Percentiles rank a stretch among this genome's conserved stretches.
These are phyloP conservation scores for Rambutsinella grinnellia DNA, from an alignment of 2,888 invertebrate species.

Conservation along the genomic window DNA sequence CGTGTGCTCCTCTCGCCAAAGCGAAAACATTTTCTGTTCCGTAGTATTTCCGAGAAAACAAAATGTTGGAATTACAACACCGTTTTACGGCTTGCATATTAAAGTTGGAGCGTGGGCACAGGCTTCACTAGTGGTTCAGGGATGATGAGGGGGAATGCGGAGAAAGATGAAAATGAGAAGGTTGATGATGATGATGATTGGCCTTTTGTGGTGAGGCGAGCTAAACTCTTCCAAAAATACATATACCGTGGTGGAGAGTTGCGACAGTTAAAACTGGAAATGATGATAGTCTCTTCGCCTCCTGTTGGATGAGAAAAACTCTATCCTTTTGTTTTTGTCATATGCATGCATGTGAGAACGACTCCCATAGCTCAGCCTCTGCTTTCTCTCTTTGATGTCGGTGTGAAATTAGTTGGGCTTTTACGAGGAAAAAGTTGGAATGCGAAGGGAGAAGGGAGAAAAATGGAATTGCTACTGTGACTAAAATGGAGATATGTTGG, in stretches of 20 bases:
- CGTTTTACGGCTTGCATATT: conserved; percentile 39
- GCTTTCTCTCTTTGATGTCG: conserved; percentile 32
- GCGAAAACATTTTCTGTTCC: no score
- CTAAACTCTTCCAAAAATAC: no score
- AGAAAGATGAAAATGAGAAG: conserved; percentile 24
- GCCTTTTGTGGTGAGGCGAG: conserved; percentile 30
- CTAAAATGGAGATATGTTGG: no score
- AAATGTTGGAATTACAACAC: conserved; percentile 30
- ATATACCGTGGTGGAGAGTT: no score
- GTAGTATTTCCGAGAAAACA: conserved; percentile 34
- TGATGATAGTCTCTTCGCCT: background rate
- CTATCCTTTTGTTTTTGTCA: conserved; percentile 1
- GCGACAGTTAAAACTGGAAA: background rate
- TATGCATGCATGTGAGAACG: background rate
- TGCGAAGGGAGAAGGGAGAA: conserved; percentile 12
- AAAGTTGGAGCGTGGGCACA: conserved; percentile 32
- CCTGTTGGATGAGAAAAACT: no score
- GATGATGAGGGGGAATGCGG: background rate
- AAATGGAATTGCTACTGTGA: no score
- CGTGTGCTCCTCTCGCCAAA: no score
- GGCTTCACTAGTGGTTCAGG: background rate
- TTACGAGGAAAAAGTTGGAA: conserved; percentile 5
- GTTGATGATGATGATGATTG: conserved; percentile 47
- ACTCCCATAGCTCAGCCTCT: conserved; percentile 3
- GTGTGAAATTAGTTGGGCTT: conserved; percentile 40